Evolutionary conservation across 2,888 invertebrate species (phyloP).

Genomic region (Nebria brevicollis): DNA sequence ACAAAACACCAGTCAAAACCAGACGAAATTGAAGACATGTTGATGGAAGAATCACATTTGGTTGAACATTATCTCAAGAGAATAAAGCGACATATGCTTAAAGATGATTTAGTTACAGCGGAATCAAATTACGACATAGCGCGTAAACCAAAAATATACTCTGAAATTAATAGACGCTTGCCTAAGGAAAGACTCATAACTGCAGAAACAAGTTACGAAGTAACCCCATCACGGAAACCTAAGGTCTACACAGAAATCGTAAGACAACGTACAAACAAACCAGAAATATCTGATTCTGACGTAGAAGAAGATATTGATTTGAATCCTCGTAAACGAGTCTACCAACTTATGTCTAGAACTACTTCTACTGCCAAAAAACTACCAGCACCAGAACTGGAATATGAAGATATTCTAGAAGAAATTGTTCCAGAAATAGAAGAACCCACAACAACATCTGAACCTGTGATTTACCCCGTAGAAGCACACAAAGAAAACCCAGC

Average conservation of each 20-base stretch:
- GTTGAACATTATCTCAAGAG: constrained; percentile 19
- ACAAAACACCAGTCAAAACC: background rate
- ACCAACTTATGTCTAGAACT: constrained; percentile 53
- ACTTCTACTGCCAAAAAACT: constrained; percentile 50
- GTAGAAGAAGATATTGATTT: constrained; percentile 49
- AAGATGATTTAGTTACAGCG: constrained; percentile 25
- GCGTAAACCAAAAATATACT: constrained; percentile 22
- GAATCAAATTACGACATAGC: constrained; percentile 17
- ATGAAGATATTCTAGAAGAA: constrained; percentile 53
- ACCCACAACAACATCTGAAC: constrained; percentile 51
- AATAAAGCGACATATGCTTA: constrained; percentile 5
- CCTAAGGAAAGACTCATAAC: constrained; percentile 36
- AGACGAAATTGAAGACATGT: constrained; percentile 24
- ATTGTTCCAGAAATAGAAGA: constrained; percentile 48
- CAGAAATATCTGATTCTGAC: constrained; percentile 48
- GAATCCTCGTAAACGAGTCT: constrained; percentile 49
- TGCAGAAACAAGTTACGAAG: constrained; percentile 12
- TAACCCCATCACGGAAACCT: constrained; percentile 18
- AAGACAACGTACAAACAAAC: constrained; percentile 50
- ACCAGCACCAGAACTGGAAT: constrained; percentile 51
- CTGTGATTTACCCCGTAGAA: constrained; percentile 45
- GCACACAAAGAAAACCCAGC: constrained; percentile 53
- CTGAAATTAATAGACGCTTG: constrained; percentile 51
- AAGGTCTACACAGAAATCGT: constrained; percentile 40
- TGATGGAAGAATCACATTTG: constrained; percentile 14